Conservation (phyloP, 2,888 invertebrate genomes). For the Marasmarcha lunaedactyla region DNA sequence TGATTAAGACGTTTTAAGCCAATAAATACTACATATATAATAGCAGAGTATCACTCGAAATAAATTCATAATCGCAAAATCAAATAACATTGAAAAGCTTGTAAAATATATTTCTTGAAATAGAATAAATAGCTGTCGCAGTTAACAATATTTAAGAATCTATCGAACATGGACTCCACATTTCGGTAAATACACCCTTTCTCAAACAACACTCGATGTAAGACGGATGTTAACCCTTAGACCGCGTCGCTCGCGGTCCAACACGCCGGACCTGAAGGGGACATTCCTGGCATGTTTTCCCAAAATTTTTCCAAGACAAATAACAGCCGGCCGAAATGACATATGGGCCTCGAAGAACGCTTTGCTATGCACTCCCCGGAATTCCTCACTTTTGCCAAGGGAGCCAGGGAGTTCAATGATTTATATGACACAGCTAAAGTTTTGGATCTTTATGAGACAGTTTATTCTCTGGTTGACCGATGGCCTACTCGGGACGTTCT, state of each 20-base stretch:
- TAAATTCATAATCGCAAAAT: too few species aligned
- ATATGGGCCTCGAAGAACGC: conserved; percentile 40
- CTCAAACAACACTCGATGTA: conserved; percentile 10
- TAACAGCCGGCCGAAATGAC: conserved; percentile 60
- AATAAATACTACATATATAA: too few species aligned
- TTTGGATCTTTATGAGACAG: conserved; percentile 40
- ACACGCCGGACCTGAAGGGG: conserved; percentile 24
- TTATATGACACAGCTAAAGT: conserved; percentile 22
- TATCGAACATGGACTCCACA: too few species aligned
- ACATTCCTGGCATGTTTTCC: conserved; percentile 49
- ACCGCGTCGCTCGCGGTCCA: background rate
- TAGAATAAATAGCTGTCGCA: too few species aligned
- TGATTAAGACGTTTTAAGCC: too few species aligned
- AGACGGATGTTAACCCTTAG: conserved; percentile 20
- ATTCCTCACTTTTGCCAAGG: conserved; percentile 29
- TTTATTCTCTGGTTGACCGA: conserved; percentile 17
- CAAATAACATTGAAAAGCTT: too few species aligned
- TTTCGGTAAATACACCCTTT: conserved; percentile 1
- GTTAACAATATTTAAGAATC: too few species aligned
- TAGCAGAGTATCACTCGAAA: too few species aligned
- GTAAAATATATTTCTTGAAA: too few species aligned
- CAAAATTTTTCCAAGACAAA: conserved; percentile 65
- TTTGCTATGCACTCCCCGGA: conserved; percentile 41
- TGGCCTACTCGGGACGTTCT: background rate
- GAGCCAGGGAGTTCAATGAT: conserved; percentile 26